These are phyloP conservation scores for Liopterus haemorrhoidalis DNA, from an alignment of 2,888 invertebrate species.

Conservation along the genomic window DNA sequence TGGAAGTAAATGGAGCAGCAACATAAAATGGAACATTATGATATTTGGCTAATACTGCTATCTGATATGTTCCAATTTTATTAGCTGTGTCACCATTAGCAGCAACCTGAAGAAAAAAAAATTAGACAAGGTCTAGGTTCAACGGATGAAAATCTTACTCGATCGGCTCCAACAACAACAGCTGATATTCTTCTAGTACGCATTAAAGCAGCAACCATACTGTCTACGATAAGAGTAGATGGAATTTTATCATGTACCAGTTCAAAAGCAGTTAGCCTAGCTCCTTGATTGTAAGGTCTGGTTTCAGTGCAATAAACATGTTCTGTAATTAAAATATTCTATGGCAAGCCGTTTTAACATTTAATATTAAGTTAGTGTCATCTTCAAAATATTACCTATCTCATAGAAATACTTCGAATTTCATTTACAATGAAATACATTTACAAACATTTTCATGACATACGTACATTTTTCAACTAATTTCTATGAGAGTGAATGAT, in stretches of 20 bases:
- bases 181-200: conserved; percentile 75
- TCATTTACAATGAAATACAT: too few species aligned
- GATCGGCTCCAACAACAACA: conserved; percentile 95
- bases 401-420: too few species aligned
- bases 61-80: conserved; percentile 96
- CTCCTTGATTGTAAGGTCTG: conserved; percentile 95
- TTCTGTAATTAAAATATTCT: conserved; percentile 49
- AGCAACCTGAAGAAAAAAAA: conserved; percentile 56
- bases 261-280: conserved; percentile 93
- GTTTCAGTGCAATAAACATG: conserved; percentile 96
- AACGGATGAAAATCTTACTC: too few species aligned
- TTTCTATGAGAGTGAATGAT: not conserved
- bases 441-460: too few species aligned
- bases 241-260: conserved; percentile 88
- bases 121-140: conserved; percentile 3
- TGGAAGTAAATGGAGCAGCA: conserved; percentile 87
- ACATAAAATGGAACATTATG: conserved; percentile 93
- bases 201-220: conserved; percentile 91
- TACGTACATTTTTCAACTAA: too few species aligned
- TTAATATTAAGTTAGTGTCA: too few species aligned
- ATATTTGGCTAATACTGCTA: conserved; percentile 85
- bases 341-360: too few species aligned
- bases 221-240: conserved; percentile 87
- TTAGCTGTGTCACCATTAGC: conserved; percentile 98
- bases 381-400: too few species aligned